Base-by-base conservation (phyloP, 2,113 vertebrate genomes). In the Ranitomeya variabilis region DNA sequence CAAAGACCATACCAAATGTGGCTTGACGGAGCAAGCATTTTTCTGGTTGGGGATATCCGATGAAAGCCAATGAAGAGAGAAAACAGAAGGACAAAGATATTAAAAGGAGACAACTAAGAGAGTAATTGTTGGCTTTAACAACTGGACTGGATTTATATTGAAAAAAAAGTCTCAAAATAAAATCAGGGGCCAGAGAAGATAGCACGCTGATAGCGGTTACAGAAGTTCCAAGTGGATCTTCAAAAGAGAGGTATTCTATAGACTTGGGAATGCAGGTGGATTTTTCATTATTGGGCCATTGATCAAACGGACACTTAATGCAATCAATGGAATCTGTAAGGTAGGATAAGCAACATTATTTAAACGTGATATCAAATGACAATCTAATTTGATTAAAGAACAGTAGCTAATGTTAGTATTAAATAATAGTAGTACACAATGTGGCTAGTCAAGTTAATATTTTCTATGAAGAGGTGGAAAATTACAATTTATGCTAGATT, bases 51-150 rank as follows among this genome's bases (percentile, higher is more conserved):
- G 69, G 69, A 15, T 73, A 73, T 16, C 62, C 78, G 54, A 90
- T 86, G 80, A 87, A 85, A 45, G 66, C 51, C n/a, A 88, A 45
- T 1, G 89, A 55, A 19, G 45, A 86, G 62, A 90, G 77, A 31
- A 90, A 90, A 51, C 90, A 86, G 19, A 90, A 52, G 11, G 86
- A 45, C 51, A 91, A 67, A 1, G 83, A 90, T 2, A 45, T 13
- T 21, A 91, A 84, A 15, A 91, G 86, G 79, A 86, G 59, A 26
- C 85, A 86, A 69, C 88, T 88, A 12, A 91, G 77, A 19, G 66
- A 62, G 19, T 67, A 79, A 64, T 90, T 91, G 60, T 91, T 91
- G 23, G 90, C 90, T 67, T 73, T 90, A 23, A 91, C 87, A 6
- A 91, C 62, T 10, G 89, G 87, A 7, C 84, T 91, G 9, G 85